phyloP scores from a whole-genome alignment of 2,797 vertebrate genomes.

The Podarcis siculus region DNA sequence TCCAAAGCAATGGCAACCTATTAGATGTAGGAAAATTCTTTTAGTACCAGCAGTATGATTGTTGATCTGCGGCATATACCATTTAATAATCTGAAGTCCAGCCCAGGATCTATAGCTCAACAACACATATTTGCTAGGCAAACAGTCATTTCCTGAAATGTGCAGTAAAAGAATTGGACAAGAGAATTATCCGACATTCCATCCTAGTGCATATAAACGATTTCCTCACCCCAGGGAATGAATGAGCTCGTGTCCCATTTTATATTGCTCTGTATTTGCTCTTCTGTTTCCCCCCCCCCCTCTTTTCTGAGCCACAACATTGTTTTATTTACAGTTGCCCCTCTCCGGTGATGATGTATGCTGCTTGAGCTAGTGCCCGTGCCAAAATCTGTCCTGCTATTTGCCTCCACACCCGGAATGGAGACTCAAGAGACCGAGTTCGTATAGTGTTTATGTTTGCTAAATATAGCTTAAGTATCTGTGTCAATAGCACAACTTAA shows the following conservation, averaged over 20 bases:
- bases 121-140: constrained; percentile 51
- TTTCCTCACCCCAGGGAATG: constrained; percentile 28
- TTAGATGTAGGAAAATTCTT: constrained; percentile 46
- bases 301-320: constrained; percentile 17
- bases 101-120: constrained; percentile 23
- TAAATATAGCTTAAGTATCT: too few species aligned
- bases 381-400: too few species aligned
- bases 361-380: too few species aligned
- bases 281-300: constrained; percentile 12
- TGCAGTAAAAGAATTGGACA: constrained; percentile 49
- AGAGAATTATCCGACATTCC: constrained; percentile 57
- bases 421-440: too few species aligned
- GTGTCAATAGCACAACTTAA: too few species aligned
- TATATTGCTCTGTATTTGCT: constrained; percentile 34
- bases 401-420: too few species aligned
- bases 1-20: constrained; percentile 46
- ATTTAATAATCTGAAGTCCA: constrained; percentile 59
- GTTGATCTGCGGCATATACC: constrained; percentile 40
- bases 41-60: constrained; percentile 64
- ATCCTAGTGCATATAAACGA: constrained; percentile 15
- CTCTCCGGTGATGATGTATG: neutral
- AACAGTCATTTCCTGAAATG: constrained; percentile 62
- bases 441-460: too few species aligned
- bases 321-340: neutral
- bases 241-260: constrained; percentile 12